phyloP scores from a whole-genome alignment of 2,113 vertebrate genomes.

The Tursiops truncatus region DNA sequence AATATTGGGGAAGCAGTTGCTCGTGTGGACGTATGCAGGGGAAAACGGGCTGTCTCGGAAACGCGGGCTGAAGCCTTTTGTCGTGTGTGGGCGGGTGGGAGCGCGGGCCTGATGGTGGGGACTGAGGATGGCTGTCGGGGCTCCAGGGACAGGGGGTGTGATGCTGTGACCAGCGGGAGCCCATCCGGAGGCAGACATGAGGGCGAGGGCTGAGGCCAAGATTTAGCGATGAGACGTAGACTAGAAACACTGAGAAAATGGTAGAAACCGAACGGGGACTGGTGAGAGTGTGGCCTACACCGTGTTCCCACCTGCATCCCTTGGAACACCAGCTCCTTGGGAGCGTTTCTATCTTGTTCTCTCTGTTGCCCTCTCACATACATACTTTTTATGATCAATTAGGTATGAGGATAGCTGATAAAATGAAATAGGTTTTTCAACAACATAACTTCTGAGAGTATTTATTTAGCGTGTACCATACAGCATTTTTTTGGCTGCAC shows the following conservation, averaged over 20 bases:
- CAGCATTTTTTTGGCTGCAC: too few species aligned
- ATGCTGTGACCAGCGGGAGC: not conserved
- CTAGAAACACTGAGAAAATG: not conserved
- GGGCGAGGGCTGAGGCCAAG: not conserved
- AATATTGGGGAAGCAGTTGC: not conserved
- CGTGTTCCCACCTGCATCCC: not conserved
- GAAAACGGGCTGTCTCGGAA: not conserved
- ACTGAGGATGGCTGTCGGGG: not conserved
- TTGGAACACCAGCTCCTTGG: not conserved
- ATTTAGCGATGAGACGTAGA: not conserved
- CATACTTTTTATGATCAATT: not conserved
- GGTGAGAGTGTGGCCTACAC: not conserved
- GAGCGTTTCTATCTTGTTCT: not conserved
- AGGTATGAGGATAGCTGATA: not conserved
- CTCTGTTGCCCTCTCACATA: not conserved
- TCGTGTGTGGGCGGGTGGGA: not conserved
- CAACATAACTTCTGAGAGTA: not conserved
- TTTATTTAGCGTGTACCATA: not conserved
- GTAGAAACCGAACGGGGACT: not conserved
- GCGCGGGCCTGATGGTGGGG: too few species aligned
- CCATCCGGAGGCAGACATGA: not conserved
- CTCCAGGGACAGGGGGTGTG: not conserved
- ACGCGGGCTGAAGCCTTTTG: not conserved
- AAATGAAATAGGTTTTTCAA: not conserved
- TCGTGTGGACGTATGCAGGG: not conserved